Percentiles rank a stretch among this genome's conserved stretches.
Conservation (phyloP, 2,113 vertebrate species). For the Tyto alba region DNA sequence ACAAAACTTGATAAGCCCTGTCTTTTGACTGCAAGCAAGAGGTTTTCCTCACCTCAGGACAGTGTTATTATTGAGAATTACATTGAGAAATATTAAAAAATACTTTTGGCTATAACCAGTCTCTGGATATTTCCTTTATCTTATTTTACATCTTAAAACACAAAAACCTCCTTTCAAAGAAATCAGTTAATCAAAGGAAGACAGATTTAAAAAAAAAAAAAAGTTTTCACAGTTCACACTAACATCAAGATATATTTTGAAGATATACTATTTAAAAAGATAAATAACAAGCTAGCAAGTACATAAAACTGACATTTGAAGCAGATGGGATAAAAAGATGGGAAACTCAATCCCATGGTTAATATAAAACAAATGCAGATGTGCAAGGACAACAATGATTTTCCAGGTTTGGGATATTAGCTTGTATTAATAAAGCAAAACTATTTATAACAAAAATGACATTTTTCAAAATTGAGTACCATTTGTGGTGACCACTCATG, state of each 20-base stretch:
- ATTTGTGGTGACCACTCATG: neutral
- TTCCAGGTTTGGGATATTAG: neutral
- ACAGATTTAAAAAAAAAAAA: neutral
- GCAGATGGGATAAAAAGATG: neutral
- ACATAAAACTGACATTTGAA: neutral
- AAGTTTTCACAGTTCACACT: neutral
- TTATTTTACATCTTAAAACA: neutral
- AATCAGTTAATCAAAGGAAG: neutral
- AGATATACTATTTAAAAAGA: neutral
- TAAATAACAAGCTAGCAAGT: neutral
- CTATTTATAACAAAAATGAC: rapidly evolving
- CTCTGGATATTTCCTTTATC: neutral
- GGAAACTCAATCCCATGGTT: neutral
- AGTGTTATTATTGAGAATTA: neutral
- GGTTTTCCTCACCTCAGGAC: neutral
- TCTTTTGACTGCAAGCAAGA: neutral
- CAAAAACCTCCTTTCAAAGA: neutral
- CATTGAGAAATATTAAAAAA: neutral
- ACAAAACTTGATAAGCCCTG: neutral
- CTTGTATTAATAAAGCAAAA: neutral
- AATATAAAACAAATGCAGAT: neutral
- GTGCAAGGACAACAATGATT: neutral
- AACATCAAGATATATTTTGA: neutral
- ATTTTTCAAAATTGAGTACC: neutral
- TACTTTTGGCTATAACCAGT: neutral